Evolutionary conservation across 2,888 invertebrate species (phyloP), one percentile per base, ranked within the genome.

Genomic region (Leistus spinibarbis): DNA sequence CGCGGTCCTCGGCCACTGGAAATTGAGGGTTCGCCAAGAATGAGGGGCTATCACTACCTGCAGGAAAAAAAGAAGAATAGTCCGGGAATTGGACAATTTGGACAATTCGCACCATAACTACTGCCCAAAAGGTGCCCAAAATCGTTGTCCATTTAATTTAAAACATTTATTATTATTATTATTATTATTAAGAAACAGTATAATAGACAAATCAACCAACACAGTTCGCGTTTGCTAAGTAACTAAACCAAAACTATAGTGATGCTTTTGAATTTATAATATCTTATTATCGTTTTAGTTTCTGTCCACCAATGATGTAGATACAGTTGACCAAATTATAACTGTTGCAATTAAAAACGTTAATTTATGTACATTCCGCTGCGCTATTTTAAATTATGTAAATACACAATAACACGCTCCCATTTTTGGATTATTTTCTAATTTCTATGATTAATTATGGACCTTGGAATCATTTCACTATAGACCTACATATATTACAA

Each of bases 21-120:
- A 80, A 81, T 19, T 78, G 80, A 17, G 83, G 80, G 27, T 80
- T 81, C n/a, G 80, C 81, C 19, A 78, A 81, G 54, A 88, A 88
- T 78, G 91, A 89, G 9, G 93, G 93, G 81, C 92, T 93, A 83
- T 93, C 93, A 82, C 92, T 92, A 57, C 92, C 93, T 93, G 86
- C 0, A 87, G 86, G n/a, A n/a, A n/a, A n/a, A n/a, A n/a, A n/a
- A n/a, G n/a, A n/a, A n/a, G n/a, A n/a, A n/a, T n/a, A 1, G 40
- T 40, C 2, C 1, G 57, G 10, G 10, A n/a, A 9, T 56, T 56
- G 56, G 16, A 4, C 17, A 56, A 56, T 57, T 57, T 1, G 20
- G 17, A 10, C 20, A 63, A 20, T 63, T 60, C 72, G 56, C 66
- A 73, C 67, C 73, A 57, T 53, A 57, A 23, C 54, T 57, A 60